A percentile compares a stretch with the other conserved stretches of the same genome.
Conservation (phyloP, 2,113 vertebrate genomes). For the Alligator sinensis region DNA sequence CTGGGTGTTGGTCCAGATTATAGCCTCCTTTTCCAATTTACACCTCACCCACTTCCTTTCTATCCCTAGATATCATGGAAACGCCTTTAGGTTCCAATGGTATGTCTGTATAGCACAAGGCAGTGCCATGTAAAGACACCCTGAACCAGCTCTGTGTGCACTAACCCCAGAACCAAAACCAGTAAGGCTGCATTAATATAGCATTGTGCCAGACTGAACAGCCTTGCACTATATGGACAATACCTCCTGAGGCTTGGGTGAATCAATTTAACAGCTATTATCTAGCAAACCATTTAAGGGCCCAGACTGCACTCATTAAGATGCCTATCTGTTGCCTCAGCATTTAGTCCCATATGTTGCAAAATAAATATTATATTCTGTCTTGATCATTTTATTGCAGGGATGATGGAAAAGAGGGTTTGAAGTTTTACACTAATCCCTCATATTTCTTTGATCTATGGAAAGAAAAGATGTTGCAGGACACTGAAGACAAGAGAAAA, state of each 20-base stretch:
- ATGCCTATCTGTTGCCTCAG: not conserved
- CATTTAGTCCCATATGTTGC: not conserved
- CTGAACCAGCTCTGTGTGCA: no score
- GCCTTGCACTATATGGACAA: no score
- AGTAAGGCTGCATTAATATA: no score
- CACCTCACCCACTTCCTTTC: no score
- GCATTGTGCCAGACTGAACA: no score
- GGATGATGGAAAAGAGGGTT: conserved; percentile 96
- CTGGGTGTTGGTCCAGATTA: no score
- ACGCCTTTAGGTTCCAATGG: no score
- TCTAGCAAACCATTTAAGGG: not conserved
- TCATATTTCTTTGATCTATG: conserved; percentile 99
- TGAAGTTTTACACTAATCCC: conserved; percentile 99
- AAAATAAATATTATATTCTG: not conserved
- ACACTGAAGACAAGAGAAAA: conserved; percentile 98
- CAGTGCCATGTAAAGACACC: no score
- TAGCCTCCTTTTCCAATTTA: no score
- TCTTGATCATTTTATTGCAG: conserved; percentile 74
- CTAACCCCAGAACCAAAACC: no score
- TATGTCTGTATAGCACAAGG: no score
- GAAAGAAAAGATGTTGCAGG: conserved; percentile 99
- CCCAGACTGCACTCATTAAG: not conserved
- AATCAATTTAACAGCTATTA: not conserved
- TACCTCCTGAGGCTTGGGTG: not conserved
- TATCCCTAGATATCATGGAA: no score